phyloP scores from a whole-genome alignment of 2,113 vertebrate species.

The Chamaea fasciata region DNA sequence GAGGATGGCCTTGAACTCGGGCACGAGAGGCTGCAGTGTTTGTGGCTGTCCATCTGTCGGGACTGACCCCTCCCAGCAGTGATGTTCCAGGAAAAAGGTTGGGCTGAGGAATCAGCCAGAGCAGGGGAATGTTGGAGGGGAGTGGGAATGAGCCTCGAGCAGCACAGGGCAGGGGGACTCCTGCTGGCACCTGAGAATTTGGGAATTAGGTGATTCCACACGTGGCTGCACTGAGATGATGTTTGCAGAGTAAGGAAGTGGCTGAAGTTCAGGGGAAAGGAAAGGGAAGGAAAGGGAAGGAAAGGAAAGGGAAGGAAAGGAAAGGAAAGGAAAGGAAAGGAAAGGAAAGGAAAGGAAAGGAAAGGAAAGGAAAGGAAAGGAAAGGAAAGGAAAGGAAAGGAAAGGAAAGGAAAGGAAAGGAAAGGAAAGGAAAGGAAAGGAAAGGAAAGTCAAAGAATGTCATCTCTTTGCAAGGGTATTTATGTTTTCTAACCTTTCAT shows the following conservation, averaged over 20 bases:
- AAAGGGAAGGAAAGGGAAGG: background rate
- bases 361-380: background rate
- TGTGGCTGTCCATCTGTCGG: background rate
- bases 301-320: background rate
- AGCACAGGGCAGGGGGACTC: background rate
- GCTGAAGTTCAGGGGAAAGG: background rate
- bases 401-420: background rate
- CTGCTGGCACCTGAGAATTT: background rate
- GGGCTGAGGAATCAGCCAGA: background rate
- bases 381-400: background rate
- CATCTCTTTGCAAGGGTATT: background rate
- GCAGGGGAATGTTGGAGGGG: background rate
- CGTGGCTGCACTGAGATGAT: background rate
- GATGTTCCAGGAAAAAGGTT: background rate
- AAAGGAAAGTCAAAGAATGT: no score
- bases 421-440: background rate
- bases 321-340: background rate
- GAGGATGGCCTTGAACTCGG: background rate
- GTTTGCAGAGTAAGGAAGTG: background rate
- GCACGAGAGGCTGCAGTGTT: background rate
- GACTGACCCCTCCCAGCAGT: background rate
- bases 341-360: background rate
- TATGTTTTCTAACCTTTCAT: background rate
- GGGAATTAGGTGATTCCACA: background rate
- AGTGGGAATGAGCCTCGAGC: background rate